Conservation (phyloP, 2,888 invertebrate species). For the Sicus ferrugineus region DNA sequence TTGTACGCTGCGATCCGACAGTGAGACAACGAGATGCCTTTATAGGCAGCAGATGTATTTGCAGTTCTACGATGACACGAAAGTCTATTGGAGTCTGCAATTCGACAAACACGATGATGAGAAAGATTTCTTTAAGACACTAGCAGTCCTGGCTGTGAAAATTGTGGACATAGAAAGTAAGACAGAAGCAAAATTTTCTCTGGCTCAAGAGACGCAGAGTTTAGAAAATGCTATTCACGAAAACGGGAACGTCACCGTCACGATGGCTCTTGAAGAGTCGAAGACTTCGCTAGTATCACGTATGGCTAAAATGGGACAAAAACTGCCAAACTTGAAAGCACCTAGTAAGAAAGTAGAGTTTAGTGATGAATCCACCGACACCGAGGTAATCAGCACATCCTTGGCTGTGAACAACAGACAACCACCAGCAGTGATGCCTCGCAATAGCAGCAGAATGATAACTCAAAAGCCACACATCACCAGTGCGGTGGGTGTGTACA, state of each 20-base stretch:
- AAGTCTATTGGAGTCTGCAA: constrained; percentile 68
- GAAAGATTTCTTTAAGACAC: constrained; percentile 38
- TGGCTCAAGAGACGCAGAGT: neutral
- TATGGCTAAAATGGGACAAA: constrained; percentile 69
- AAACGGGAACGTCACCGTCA: neutral
- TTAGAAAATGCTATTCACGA: neutral
- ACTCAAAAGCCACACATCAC: constrained; percentile 48
- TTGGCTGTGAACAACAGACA: constrained; percentile 15
- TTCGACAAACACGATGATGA: constrained; percentile 56
- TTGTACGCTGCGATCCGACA: constrained; percentile 36
- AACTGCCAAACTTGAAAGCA: constrained; percentile 60
- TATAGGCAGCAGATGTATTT: constrained; percentile 44
- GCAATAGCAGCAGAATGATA: constrained; percentile 37
- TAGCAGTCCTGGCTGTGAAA: constrained; percentile 32
- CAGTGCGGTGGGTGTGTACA: constrained; percentile 24
- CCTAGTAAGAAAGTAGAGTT: constrained; percentile 49
- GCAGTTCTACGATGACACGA: constrained; percentile 65
- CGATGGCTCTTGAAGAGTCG: neutral
- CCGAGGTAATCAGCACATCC: constrained; percentile 52
- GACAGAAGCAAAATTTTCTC: neutral
- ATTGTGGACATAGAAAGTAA: constrained; percentile 34
- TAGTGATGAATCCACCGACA: constrained; percentile 65
- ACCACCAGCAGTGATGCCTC: constrained; percentile 39
- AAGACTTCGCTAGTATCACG: constrained; percentile 61
- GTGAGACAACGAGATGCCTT: constrained; percentile 16